Evolutionary conservation across 1,140 invertebrate genomes (phyloP).

Genomic region (Drosophila leontia): DNA sequence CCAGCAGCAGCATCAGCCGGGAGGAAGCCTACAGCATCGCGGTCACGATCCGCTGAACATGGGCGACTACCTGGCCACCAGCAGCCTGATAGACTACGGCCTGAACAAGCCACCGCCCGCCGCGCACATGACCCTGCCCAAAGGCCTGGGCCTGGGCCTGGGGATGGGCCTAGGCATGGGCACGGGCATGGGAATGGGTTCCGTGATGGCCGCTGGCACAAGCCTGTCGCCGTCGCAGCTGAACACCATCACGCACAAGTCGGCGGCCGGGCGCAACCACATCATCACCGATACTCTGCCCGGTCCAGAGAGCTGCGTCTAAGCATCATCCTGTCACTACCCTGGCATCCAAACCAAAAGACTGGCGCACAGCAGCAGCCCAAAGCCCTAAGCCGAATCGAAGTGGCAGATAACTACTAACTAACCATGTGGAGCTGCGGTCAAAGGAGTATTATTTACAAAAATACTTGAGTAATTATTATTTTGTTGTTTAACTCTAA

Average conservation of each 20-base stretch:
- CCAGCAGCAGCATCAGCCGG: slow-evolving; percentile 45
- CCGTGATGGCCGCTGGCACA: slow-evolving; percentile 55
- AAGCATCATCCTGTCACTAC: slow-evolving; percentile 78
- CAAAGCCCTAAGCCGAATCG: slow-evolving; percentile 37
- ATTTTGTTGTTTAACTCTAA: no score
- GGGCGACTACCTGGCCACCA: slow-evolving; percentile 81
- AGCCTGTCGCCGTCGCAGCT: slow-evolving; percentile 68
- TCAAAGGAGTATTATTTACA: slow-evolving; percentile 8
- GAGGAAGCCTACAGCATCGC: slow-evolving; percentile 48
- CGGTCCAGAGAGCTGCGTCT: slow-evolving; percentile 91
- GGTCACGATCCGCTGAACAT: slow-evolving; percentile 72
- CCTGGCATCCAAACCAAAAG: slow-evolving; percentile 74
- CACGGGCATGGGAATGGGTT: slow-evolving; percentile 60
- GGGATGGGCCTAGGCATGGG: slow-evolving; percentile 58
- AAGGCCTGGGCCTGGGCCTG: slow-evolving; percentile 65
- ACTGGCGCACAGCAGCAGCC: slow-evolving; percentile 74
- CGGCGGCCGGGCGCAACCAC: slow-evolving; percentile 85
- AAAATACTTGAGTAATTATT: neutral
- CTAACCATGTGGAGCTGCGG: slow-evolving; percentile 20
- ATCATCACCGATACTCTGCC: slow-evolving; percentile 91
- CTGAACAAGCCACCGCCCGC: slow-evolving; percentile 71
- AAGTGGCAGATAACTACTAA: slow-evolving; percentile 36
- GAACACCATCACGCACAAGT: slow-evolving; percentile 80
- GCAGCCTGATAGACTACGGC: slow-evolving; percentile 83
- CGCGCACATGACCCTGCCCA: slow-evolving; percentile 79